A percentile compares a stretch with the other conserved stretches of the same genome.
Conservation (phyloP, 2,888 invertebrate species). For the Drosophila vallismaia region DNA sequence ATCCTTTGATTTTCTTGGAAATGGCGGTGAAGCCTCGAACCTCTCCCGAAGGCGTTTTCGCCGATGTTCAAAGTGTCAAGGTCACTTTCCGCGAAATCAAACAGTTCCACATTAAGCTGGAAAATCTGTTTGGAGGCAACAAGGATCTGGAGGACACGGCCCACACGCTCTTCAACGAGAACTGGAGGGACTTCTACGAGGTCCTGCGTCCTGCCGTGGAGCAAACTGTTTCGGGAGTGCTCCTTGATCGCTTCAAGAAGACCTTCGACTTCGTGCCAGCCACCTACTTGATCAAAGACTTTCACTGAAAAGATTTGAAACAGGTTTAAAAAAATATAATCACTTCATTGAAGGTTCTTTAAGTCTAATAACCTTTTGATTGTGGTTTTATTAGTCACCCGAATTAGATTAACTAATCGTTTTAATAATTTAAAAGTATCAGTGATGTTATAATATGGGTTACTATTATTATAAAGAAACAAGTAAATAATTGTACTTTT, state of each 20-base stretch:
- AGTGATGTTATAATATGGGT: too few species aligned
- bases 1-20: slow-evolving; percentile 38
- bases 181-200: slow-evolving; percentile 88
- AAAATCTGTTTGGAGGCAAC: slow-evolving; percentile 86
- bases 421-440: too few species aligned
- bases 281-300: slow-evolving; percentile 50
- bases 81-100: slow-evolving; percentile 86
- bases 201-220: slow-evolving; percentile 87
- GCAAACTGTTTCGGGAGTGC: slow-evolving; percentile 87
- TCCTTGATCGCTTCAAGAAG: slow-evolving; percentile 86
- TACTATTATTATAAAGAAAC: too few species aligned
- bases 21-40: slow-evolving; percentile 39
- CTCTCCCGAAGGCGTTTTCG: slow-evolving; percentile 84
- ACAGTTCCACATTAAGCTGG: slow-evolving; percentile 87
- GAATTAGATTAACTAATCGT: not conserved
- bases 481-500: not conserved
- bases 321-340: not conserved
- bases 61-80: slow-evolving; percentile 87
- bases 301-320: slow-evolving; percentile 36
- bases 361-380: not conserved
- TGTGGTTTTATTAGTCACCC: not conserved
- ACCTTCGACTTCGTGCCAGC: slow-evolving; percentile 88
- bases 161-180: slow-evolving; percentile 88
- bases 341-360: not conserved
- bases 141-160: slow-evolving; percentile 86